Evolutionary conservation across 2,797 vertebrate genomes (phyloP).

Genomic region (Micromesistius poutassou): DNA sequence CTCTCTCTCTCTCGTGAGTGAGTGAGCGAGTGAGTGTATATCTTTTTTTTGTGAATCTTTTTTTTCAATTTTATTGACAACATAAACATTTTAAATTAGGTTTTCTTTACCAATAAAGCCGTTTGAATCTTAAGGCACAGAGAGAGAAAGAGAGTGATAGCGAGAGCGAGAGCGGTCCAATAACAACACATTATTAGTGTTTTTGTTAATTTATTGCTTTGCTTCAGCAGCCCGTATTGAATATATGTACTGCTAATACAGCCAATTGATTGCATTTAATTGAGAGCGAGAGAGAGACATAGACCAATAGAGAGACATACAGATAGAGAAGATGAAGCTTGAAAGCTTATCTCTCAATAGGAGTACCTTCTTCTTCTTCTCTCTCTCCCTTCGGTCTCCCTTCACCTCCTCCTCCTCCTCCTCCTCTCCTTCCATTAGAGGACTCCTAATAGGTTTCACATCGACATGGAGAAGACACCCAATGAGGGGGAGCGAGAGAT

Average conservation of each 20-base stretch:
- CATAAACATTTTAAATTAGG: too few species aligned
- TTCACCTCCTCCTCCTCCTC: constrained; percentile 14
- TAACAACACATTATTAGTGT: background rate
- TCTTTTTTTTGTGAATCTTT: too few species aligned
- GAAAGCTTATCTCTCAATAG: constrained; percentile 47
- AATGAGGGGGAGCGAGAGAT: constrained; percentile 29
- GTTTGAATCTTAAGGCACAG: background rate
- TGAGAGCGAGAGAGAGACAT: constrained; percentile 49
- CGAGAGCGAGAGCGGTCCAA: background rate
- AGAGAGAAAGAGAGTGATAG: background rate
- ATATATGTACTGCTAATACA: constrained; percentile 24
- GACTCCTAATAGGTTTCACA: constrained; percentile 18
- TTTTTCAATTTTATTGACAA: too few species aligned
- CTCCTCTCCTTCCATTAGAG: background rate
- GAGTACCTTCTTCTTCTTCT: constrained; percentile 40
- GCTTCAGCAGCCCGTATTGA: too few species aligned
- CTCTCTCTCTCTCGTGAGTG: too few species aligned
- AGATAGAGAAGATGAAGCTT: constrained; percentile 43
- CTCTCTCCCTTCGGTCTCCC: constrained; percentile 35
- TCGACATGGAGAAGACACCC: constrained; percentile 28
- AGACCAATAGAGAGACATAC: background rate
- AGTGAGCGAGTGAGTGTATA: too few species aligned
- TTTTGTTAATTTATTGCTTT: too few species aligned
- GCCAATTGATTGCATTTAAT: constrained; percentile 49
- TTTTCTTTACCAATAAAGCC: too few species aligned